Evolutionary conservation across 2,797 vertebrate genomes (phyloP), one percentile per base, ranked within the genome.

Genomic region (Micropoecilia bifurca): DNA sequence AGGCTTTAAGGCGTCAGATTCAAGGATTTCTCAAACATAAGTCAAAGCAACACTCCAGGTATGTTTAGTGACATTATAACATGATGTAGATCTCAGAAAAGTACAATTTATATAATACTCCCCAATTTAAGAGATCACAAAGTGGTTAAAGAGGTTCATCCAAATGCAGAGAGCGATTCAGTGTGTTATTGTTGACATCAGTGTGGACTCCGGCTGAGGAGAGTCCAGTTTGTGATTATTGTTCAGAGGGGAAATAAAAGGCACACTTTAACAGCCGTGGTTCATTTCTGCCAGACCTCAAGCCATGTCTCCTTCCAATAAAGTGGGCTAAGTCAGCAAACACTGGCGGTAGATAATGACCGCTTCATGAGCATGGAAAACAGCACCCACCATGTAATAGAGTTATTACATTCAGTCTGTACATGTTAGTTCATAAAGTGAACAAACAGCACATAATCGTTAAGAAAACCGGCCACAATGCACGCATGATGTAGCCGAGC

Each of bases 101-200:
- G 25, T 57, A n/a, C n/a, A 12, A n/a, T 57, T 28, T 57, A 57
- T 28, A 12, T 4, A 2, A 57, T 13, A n/a, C 53, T n/a, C 22
- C 53, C 3, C 53, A 25, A 50, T 55, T 59, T 18, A 63, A 48
- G 71, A 82, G 72, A 81, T 88, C 89, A 93, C 92, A 93, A 93
- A 93, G 89, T 91, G 88, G 86, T 80, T 50, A 20, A 69, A 68
- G 66, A 59, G 69, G 61, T 80, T 63, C 61, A 63, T 16, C 16
- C 16, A 63, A 63, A 63, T 7, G 30, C 33, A 3, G 33, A 63
- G 61, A 63, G 20, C 0, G 3, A 63, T 6, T 63, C 30, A 63
- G 61, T 9, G 16, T 36, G 33, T 20, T 36, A 20, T 63, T 30
- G 36, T 30, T 16, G 20, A 63, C 30, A 36, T 18, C 61, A 63